Evolutionary conservation across 2,113 vertebrate genomes (phyloP), one percentile per base, ranked within the genome.

Genomic region (Megaleporinus macrocephalus): DNA sequence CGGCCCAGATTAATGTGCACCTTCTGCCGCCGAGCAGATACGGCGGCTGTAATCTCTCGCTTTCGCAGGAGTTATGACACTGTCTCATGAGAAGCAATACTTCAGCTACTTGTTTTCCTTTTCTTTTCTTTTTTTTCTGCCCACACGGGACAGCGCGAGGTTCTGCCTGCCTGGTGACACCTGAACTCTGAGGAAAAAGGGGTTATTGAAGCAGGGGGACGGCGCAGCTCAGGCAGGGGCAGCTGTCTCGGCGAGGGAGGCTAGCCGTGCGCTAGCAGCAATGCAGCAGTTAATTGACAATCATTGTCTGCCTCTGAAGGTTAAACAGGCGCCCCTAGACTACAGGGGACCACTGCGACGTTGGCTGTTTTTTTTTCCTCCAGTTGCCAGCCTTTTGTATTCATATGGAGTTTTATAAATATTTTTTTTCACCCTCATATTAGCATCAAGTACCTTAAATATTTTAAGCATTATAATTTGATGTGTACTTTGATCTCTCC

Each of bases 151-250:
- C 89, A 88, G 86, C 90, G 89, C 89, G 89, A 85, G 89, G 90
- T 90, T 93, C 90, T 93, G 90, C 91, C 92, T 90, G 91, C 91
- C 85, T 82, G 80, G 90, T 91, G 92, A 93, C 92, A 92, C 89
- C 92, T 93, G 92, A 94, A 94, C 93, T 93, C 92, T 85, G 85
- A 88, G 73, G 89, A 92, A n/a, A 41, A n/a, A 18, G 33, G n/a
- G 93, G 92, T 95, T 94, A 93, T 93, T 93, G 93, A 93, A 94
- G 93, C 93, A 93, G 53, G 24, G 29, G 83, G 85, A 66, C 72
- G 53, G 81, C 33, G 44, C 66, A 36, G 68, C 79, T 75, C 47
- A 14, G 88, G 89, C 91, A 91, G 90, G 91, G 85, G 74, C 88
- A 86, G 91, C 88, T 90, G 90, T 91, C 87, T 89, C 87, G 86